Evolutionary conservation across 2,113 vertebrate genomes (phyloP), one percentile per base, ranked within the genome.

Genomic region (Pterocles orientalis): DNA sequence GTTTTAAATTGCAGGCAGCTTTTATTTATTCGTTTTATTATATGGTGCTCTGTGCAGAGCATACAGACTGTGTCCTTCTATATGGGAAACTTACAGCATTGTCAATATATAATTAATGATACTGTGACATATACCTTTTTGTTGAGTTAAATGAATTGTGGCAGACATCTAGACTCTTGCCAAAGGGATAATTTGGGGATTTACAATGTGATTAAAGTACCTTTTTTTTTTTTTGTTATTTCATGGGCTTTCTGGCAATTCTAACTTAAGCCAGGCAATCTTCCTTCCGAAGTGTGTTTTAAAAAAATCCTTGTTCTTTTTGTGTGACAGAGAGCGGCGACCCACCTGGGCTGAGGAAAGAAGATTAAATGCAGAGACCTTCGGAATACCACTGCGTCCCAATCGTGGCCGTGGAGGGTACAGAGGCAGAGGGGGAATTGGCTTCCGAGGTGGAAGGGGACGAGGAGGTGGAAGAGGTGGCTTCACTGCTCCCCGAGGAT

Each of bases 321-420:
- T 83, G 43, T 80, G 25, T 58, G 84, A 94, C 92, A 99, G 99
- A 95, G 99, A 99, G n/a, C 98, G 99, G 51, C 98, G 99, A 97
- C 98, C 98, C 54, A 99, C 99, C 68, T 99, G 99, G 99, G 99
- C 99, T 7, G 99, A 99, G 95, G 99, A 99, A 96, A 98, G 99
- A 91, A 98, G 99, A 71, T 92, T 99, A 98, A 99, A 99, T 64
- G 98, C 99, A 0, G 99, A 99, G 98, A 99, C 99, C 7, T 99
- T 99, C 19, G 99, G 99, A 72, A 98, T 99, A 87, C 99, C 99
- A 2, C 95, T 99, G 91, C 99, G 99, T 89, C 98, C 99, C 81
- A 98, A 98, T 60, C 98, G 99, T 12, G 99, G 99, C 34, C 98
- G 99, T 61, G 99, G 99, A 0, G 99, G 99, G 25, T 99, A 90